Conservation (phyloP, 2,888 invertebrate species). For the Sepioteuthis lessoniana region DNA sequence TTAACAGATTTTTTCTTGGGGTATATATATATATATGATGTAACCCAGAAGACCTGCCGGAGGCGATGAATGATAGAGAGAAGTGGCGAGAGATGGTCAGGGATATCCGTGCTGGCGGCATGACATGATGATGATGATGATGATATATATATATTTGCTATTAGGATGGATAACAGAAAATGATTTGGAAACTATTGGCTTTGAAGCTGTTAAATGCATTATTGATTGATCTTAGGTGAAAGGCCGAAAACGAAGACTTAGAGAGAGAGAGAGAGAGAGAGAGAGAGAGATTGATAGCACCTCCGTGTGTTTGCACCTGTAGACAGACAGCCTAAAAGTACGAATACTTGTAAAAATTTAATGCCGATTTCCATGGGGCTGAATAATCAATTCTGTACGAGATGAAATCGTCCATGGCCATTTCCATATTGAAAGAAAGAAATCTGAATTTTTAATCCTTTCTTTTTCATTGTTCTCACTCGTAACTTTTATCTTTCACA, state of each 20-base stretch:
- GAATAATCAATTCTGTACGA: constrained; percentile 2
- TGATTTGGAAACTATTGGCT: neutral
- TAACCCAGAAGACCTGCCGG: no score
- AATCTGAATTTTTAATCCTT: neutral
- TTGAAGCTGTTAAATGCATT: neutral
- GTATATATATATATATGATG: no score
- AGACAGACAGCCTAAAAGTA: neutral
- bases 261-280: no score
- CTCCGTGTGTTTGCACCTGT: no score
- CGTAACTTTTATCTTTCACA: neutral
- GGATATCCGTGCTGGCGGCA: no score
- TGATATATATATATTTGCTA: no score
- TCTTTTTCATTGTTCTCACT: neutral
- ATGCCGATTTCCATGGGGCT: neutral
- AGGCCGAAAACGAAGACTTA: neutral
- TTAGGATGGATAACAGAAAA: neutral
- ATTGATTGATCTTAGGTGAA: neutral
- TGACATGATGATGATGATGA: no score
- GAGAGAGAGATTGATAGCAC: no score
- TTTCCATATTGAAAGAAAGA: neutral
- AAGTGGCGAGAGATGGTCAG: no score
- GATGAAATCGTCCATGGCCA: neutral
- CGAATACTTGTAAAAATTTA: neutral
- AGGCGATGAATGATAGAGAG: no score
- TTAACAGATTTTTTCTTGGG: no score